Percentiles rank a stretch among this genome's conserved stretches.
phyloP scores from a whole-genome alignment of 2,113 vertebrate species.

The Elaphurus davidianus region DNA sequence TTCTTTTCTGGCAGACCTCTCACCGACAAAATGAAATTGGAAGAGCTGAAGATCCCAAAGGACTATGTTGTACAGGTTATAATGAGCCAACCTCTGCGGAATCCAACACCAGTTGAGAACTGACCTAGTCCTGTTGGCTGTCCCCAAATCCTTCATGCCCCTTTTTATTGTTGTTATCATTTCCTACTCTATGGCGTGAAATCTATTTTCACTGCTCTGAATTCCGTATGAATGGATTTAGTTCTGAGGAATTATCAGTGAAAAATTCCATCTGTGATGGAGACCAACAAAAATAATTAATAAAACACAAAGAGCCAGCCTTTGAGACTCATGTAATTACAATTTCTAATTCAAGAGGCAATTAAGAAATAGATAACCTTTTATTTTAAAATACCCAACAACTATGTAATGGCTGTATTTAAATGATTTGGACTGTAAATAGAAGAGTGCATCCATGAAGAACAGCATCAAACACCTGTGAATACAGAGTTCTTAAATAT shows the following conservation, averaged over 20 bases:
- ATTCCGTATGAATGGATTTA: conserved; percentile 78
- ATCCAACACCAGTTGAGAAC: conserved; percentile 90
- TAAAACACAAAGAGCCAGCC: conserved; percentile 75
- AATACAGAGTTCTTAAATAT: conserved; percentile 36
- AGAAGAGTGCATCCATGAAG: conserved; percentile 64
- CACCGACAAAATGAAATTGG: conserved; percentile 96
- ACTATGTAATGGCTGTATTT: conserved; percentile 54
- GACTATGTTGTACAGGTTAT: conserved; percentile 99
- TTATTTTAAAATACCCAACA: conserved; percentile 71
- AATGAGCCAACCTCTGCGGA: conserved; percentile 92
- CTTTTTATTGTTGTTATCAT: conserved; percentile 27
- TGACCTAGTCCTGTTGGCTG: conserved; percentile 74
- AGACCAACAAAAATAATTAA: conserved; percentile 80
- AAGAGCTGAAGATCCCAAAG: conserved; percentile 97
- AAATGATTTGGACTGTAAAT: conserved; percentile 72
- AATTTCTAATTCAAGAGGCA: conserved; percentile 65
- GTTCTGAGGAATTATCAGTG: conserved; percentile 81
- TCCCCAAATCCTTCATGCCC: conserved; percentile 29
- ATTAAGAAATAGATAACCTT: conserved; percentile 67
- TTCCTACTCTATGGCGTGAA: conserved; percentile 72
- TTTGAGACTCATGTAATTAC: conserved; percentile 65
- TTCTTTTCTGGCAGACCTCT: conserved; percentile 98
- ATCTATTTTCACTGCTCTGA: conserved; percentile 75
- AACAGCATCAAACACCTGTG: conserved; percentile 83
- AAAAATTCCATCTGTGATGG: conserved; percentile 88